A percentile compares a stretch with the other conserved stretches of the same genome.
Conservation (phyloP, 2,113 vertebrate species). For the Neolamprologus modestus region DNA sequence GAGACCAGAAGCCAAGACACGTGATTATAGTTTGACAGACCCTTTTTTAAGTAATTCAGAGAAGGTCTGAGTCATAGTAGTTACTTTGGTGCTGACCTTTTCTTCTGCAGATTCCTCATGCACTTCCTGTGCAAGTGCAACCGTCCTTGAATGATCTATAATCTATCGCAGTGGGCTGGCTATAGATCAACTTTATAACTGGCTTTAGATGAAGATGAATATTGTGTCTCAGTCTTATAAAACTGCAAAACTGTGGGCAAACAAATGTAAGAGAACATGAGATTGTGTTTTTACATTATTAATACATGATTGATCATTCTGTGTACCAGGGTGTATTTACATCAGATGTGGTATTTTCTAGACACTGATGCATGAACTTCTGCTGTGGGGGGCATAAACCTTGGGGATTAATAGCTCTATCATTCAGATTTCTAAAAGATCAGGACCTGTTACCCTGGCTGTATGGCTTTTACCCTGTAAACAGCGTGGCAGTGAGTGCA, state of each 20-base stretch:
- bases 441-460: background rate
- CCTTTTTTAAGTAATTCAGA: background rate
- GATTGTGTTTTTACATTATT: background rate
- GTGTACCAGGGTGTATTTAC: background rate
- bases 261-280: background rate
- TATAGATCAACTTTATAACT: background rate
- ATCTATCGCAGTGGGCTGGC: background rate
- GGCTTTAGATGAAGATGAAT: background rate
- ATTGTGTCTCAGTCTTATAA: background rate
- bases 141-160: background rate
- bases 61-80: background rate
- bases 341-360: background rate
- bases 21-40: background rate
- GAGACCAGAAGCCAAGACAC: background rate
- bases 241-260: background rate
- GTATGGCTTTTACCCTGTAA: background rate
- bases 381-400: background rate
- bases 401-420: background rate
- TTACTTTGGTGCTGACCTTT: background rate
- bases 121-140: background rate
- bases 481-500: background rate
- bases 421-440: background rate
- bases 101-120: background rate
- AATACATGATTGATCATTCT: background rate
- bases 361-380: background rate